Base-by-base conservation (phyloP, 1,140 invertebrate species). In the Parapsyche elsis region DNA sequence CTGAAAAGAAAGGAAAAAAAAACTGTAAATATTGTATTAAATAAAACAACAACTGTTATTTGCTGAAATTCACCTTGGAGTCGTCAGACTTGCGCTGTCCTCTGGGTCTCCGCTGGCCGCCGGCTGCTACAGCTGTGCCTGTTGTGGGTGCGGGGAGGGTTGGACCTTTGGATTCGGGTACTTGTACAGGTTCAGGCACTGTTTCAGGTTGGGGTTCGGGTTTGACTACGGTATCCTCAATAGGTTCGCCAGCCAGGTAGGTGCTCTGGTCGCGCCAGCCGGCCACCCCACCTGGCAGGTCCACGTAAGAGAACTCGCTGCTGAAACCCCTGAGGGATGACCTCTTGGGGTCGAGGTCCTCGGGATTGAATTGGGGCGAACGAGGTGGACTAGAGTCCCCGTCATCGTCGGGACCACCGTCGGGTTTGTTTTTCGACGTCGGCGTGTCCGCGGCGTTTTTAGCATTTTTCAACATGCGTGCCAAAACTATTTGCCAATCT, bases 261-360 rank as follows among this genome's bases (percentile, higher is more conserved):
- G 94, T 95, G 87, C 94, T 95, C 85, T 94, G 91, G 86, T 95
- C 95, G 85, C 91, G 92, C 94, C 95, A 96, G 84, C 93, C 94
- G 87, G 93, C 93, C 81, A 95, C 91, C 71, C 94, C 94, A 79
- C 93, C 93, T 5, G 94, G 94, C 67, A 95, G 88, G 88, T 94
- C 92, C 81, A 93, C 92, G 74, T 92, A 91, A 83, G 93, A 90
- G 83, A 92, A 92, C 85, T 93, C 92, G 0, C 93, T 94, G 9
- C 59, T 38, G 26, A 77, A 77, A 5, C n/a, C 24, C 30, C 7
- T 64, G 12, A 57, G 16, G 5, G 26, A 16, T 2, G 24, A 49
- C 38, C 38, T 59, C 16, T 57, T 57, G 7, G 21, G 45, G 9
- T 53, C 53, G 14, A 45, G 53, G 83, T 86, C 61, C 80, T 46